Percentiles rank a stretch among this genome's conserved stretches.
These are phyloP conservation scores for Saxidomus purpurata DNA, from an alignment of 1,140 invertebrate genomes.

Conservation along the genomic window DNA sequence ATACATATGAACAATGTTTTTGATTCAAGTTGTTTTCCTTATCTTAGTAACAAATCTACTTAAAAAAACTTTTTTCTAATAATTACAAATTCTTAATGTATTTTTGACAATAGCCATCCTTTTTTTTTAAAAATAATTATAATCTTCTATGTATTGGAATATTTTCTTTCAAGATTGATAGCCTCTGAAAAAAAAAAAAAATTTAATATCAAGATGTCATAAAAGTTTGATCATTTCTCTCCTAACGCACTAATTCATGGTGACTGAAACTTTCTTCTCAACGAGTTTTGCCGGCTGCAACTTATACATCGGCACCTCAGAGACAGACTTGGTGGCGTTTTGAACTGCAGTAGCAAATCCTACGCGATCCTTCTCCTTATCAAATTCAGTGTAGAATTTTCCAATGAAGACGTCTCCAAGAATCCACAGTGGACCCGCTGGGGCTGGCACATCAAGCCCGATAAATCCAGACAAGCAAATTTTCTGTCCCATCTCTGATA, in stretches of 20 bases:
- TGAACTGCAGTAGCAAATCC: slow-evolving; percentile 92
- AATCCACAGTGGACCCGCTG: slow-evolving; percentile 87
- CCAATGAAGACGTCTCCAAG: slow-evolving; percentile 97
- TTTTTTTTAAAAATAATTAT: too few species aligned
- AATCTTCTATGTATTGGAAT: too few species aligned
- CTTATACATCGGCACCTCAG: background rate
- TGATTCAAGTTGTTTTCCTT: too few species aligned
- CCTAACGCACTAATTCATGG: background rate
- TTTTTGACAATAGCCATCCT: too few species aligned
- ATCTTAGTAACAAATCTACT: too few species aligned
- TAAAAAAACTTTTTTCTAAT: too few species aligned
- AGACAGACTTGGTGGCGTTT: background rate
- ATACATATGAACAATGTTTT: too few species aligned
- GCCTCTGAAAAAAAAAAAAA: too few species aligned
- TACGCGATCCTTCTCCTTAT: slow-evolving; percentile 94
- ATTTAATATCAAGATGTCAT: too few species aligned
- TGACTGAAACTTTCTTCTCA: background rate
- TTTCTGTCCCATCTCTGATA: slow-evolving; percentile 83
- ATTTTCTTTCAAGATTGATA: too few species aligned
- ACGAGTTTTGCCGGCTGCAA: slow-evolving; percentile 52
- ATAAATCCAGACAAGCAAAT: slow-evolving; percentile 98
- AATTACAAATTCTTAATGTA: too few species aligned
- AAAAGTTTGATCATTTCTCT: too few species aligned
- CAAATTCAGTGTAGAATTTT: slow-evolving; percentile 97
- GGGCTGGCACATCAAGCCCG: slow-evolving; percentile 97